These are phyloP conservation scores for Adela reaumurella DNA, from an alignment of 2,888 invertebrate genomes.

Conservation along the genomic window DNA sequence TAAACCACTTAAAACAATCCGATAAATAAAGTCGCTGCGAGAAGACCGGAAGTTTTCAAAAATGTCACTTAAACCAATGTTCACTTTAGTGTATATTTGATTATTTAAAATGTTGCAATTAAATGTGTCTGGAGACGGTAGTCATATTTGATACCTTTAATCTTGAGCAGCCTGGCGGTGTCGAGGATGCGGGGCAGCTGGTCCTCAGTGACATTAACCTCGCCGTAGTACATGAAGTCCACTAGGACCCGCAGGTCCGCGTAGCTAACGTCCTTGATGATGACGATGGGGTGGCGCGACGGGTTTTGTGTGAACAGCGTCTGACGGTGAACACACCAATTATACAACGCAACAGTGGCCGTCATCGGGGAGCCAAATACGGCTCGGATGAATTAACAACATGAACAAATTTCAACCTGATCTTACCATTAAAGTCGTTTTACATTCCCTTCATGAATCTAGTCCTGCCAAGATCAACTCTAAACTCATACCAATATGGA, in stretches of 20 bases:
- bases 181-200: constrained; percentile 60
- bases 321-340: constrained; percentile 27
- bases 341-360: background rate
- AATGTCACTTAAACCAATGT: too few relatives aligned
- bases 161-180: constrained; percentile 75
- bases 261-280: constrained; percentile 73
- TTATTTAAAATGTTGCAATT: too few relatives aligned
- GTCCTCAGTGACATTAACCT: constrained; percentile 76
- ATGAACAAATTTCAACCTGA: background rate
- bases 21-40: too few relatives aligned
- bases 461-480: too few relatives aligned
- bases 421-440: background rate
- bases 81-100: too few relatives aligned
- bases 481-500: too few relatives aligned
- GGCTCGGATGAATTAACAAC: background rate
- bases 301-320: constrained; percentile 71
- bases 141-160: constrained; percentile 52
- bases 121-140: too few relatives aligned
- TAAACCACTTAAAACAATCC: too few relatives aligned
- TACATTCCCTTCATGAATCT: too few relatives aligned
- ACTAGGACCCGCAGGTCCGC: constrained; percentile 73
- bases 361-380: background rate
- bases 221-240: constrained; percentile 79
- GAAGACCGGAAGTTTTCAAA: too few relatives aligned
- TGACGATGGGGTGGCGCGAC: constrained; percentile 76